Evolutionary conservation across 2,113 vertebrate species (phyloP), one percentile per base, ranked within the genome.

Genomic region (Boleophthalmus pectinirostris): DNA sequence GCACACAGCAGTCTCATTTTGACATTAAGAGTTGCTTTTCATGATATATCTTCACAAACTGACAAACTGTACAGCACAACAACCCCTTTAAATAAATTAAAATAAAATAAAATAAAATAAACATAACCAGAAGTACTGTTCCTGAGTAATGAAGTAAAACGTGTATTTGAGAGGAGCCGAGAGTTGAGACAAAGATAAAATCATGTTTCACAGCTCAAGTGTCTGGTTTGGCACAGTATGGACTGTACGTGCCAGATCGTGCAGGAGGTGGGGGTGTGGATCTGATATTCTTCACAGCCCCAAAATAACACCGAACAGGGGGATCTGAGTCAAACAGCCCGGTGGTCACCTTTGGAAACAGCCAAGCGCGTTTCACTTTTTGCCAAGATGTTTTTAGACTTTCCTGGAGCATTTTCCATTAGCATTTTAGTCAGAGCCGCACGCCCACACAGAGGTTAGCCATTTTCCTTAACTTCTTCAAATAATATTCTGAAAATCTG

Each of bases 211-310:
- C 66, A 75, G 60, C 43, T 25, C 8, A 1, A 5, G 70, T 70
- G 74, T 61, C 15, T 66, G 54, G 60, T 58, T 56, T 68, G 66
- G 45, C 43, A 21, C 35, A 45, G n/a, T 3, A 29, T 43, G 38
- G n/a, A 43, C 57, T 47, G 2, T 60, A 3, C 58, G 53, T 69
- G 43, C 57, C 38, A 49, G 45, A 64, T 33, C 68, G 47, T 57
- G 58, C 7, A 9, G 3, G 12, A 16, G 57, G 18, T 56, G 68
- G 21, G 13, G 9, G 65, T 51, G 35, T 72, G 3, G 11, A 33
- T 11, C 63, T 49, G 43, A 60, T 69, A 61, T 25, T 63, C 35
- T 75, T 75, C 65, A 66, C 74, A 69, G 60, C 69, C 68, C 20
- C 49, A 23, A 51, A 57, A 38, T 33, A 49, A 68, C 58, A 71